Conservation (phyloP, 2,888 invertebrate species). For the Drosophila longiperda region DNA sequence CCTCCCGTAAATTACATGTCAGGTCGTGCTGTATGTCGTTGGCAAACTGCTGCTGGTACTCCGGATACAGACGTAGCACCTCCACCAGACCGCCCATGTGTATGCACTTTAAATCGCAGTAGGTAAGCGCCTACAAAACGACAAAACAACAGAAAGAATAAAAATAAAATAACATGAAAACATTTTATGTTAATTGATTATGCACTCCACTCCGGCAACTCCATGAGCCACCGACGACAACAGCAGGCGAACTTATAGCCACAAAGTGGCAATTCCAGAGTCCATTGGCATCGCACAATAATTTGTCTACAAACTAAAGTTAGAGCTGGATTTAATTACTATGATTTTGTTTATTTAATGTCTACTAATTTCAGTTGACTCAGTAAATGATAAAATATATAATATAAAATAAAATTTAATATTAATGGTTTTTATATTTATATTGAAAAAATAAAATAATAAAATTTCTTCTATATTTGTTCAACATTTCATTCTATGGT, state of each 20-base stretch:
- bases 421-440: not conserved
- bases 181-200: constrained; percentile 58
- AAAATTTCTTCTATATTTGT: not conserved
- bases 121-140: constrained; percentile 91
- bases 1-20: constrained; percentile 96
- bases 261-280: not conserved
- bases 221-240: constrained; percentile 20
- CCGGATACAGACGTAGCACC: constrained; percentile 95
- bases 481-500: not conserved
- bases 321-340: not conserved
- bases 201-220: constrained; percentile 29
- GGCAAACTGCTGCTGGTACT: constrained; percentile 97
- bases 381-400: not conserved
- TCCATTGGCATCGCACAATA: not conserved
- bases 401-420: not conserved
- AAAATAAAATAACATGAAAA: constrained; percentile 1
- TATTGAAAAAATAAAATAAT: not conserved
- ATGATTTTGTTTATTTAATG: not conserved
- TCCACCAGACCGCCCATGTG: constrained; percentile 96
- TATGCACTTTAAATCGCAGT: constrained; percentile 98
- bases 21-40: constrained; percentile 97
- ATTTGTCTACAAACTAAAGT: not conserved
- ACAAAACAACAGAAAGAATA: not conserved
- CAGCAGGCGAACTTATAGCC: constrained; percentile 34
- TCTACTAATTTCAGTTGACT: not conserved